Evolutionary conservation across 2,113 vertebrate species (phyloP), one percentile per base, ranked within the genome.

Genomic region (Seriola quinqueradiata): DNA sequence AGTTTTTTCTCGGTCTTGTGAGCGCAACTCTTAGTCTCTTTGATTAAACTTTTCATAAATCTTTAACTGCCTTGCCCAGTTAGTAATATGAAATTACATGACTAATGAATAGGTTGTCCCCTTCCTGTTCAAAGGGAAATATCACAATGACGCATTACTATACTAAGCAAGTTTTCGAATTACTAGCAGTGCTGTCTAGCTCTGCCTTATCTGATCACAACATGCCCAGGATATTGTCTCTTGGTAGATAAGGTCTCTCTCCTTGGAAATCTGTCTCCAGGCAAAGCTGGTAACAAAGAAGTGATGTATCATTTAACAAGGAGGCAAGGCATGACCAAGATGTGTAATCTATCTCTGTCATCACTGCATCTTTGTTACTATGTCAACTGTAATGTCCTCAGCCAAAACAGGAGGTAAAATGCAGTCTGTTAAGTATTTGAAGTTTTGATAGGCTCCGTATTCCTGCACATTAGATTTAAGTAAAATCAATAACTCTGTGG

Each of bases 381-480:
- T 87, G 67, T 1, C 73, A 75, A 66, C 48, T 1, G 21, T 59
- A 57, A 87, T 66, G 58, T 74, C 70, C 79, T 81, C 58, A 81
- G 71, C 38, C 32, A 55, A 86, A 83, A 90, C 86, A 89, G 85
- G 89, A 91, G 65, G 78, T 67, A 25, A 25, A 54, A 60, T 23
- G 55, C 6, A 55, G 34, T 58, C 21, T 67, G 42, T 42, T 7
- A 9, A 55, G 38, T 13, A 32, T 50, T 42, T 79, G 10, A 21
- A n/a, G 25, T 59, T 57, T 55, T 40, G 40, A 75, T 79, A 46
- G 55, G 23, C 40, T 68, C 4, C 9, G 28, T 34, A 8, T 11
- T 50, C n/a, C 48, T 23, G 19, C 32, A 21, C 19, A 63, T 12
- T 64, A 21, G 4, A 70, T 76, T 57, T 16, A 16, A 54, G 54